A percentile compares a stretch with the other conserved stretches of the same genome.
Evolutionary conservation across 1,140 invertebrate genomes (phyloP).

Genomic region (Hylaeus anthracinus): DNA sequence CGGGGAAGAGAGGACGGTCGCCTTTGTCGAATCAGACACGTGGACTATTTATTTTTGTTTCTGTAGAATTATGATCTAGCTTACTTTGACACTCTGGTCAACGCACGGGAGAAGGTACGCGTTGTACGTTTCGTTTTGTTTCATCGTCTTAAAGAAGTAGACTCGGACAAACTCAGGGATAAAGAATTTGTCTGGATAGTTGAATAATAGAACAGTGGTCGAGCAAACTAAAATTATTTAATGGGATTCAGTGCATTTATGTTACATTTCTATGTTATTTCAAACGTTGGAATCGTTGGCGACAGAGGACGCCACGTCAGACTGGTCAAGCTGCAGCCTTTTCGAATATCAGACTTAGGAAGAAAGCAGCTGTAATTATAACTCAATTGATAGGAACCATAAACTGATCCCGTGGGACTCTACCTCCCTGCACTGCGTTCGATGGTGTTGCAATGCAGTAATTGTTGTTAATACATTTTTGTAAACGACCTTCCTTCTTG

Average conservation of each 20-base stretch:
- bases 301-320: too few species aligned
- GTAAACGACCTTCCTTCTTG: too few species aligned
- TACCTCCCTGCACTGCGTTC: not conserved
- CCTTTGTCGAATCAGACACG: too few species aligned
- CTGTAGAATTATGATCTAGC: not conserved
- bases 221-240: not conserved
- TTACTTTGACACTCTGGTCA: not conserved
- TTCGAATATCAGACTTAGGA: not conserved
- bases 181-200: not conserved
- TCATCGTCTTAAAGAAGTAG: not conserved
- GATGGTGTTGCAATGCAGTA: not conserved
- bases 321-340: too few species aligned
- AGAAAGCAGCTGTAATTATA: not conserved
- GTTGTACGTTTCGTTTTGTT: not conserved
- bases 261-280: too few species aligned
- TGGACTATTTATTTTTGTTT: conserved; percentile 9
- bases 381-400: not conserved
- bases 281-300: too few species aligned
- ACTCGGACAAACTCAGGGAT: not conserved
- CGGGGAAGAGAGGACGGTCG: not conserved
- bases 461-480: not conserved
- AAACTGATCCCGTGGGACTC: not conserved
- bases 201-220: not conserved
- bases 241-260: too few species aligned
- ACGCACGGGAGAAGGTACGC: not conserved